Percentiles rank a stretch among this genome's conserved stretches.
phyloP scores from a whole-genome alignment of 2,888 invertebrate species.

The Pandemis corylana region DNA sequence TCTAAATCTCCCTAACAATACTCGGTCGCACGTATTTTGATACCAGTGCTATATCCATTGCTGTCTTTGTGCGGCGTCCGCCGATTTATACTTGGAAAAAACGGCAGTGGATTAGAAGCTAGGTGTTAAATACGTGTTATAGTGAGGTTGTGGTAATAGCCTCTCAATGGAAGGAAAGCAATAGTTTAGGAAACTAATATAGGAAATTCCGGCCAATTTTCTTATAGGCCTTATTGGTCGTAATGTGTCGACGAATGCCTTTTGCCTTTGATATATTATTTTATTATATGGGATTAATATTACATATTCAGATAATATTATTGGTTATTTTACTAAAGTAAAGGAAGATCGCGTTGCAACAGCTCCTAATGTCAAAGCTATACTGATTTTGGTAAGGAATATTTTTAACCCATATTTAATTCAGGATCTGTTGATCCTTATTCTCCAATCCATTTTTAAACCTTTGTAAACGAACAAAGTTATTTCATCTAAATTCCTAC shows the following conservation, averaged over 20 bases:
- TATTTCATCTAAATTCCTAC: too few species aligned
- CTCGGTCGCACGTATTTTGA: conserved; percentile 5
- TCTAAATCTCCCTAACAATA: conserved; percentile 55
- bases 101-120: conserved; percentile 1
- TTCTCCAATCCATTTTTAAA: too few species aligned
- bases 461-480: too few species aligned
- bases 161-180: conserved; percentile 33
- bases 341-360: background rate
- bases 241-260: conserved; percentile 41
- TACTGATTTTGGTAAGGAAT: too few species aligned
- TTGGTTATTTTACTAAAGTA: conserved; percentile 4
- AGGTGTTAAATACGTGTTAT: background rate
- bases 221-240: conserved; percentile 43
- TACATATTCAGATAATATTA: conserved; percentile 35
- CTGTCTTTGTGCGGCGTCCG: background rate
- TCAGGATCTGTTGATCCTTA: too few species aligned
- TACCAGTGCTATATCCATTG: conserved; percentile 8
- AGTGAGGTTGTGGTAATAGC: conserved; percentile 13
- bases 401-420: too few species aligned
- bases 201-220: conserved; percentile 43
- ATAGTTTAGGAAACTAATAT: conserved; percentile 43
- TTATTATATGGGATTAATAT: conserved; percentile 33
- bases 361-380: too few species aligned
- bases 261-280: conserved; percentile 34
- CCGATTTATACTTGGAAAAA: background rate